Evolutionary conservation across 1,140 invertebrate species (phyloP), one percentile per base, ranked within the genome.

Genomic region (Brachystomella parvula): DNA sequence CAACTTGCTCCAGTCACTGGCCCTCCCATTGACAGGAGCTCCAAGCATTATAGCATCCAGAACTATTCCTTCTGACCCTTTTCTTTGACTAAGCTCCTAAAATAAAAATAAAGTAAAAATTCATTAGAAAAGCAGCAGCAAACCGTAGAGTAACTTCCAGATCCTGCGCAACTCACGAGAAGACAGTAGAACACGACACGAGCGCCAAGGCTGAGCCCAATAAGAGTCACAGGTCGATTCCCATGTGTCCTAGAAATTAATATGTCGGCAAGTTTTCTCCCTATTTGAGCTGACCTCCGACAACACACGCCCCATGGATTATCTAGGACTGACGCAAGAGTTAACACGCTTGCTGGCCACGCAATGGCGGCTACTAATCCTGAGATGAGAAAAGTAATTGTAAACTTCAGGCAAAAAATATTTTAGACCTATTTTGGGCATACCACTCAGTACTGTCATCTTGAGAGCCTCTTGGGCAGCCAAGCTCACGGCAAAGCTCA

Each of bases 381-480:
- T 83, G 68, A 29, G 68, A 75, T 57, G 61, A 62, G 60, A 24
- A 32, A 63, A 56, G 17, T 33, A 57, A 28, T 49, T 26, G 35
- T 57, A 61, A 59, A 65, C 57, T n/a, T n/a, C n/a, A n/a, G n/a
- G n/a, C n/a, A n/a, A n/a, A n/a, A n/a, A 64, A 26, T 6, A 59
- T 35, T 32, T 35, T 35, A 29, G 31, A 17, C 3, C 62, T 29
- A 30, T 31, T 29, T 35, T 9, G 24, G 53, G 61, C 75, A 65
- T 73, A 85, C 85, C 83, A 66, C 85, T 83, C 19, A 89, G 76
- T 63, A 87, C 81, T 24, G 87, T 89, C 66, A 85, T 85, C 76
- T 88, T 88, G 0, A 89, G 78, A n/a, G 85, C 84, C 76, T 88
- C 86, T 74, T 88, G 85, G 12, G 86, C 84, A 21, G 86, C 86